Evolutionary conservation across 2,113 vertebrate genomes (phyloP), one percentile per base, ranked within the genome.

Genomic region (Amphiprion ocellaris): DNA sequence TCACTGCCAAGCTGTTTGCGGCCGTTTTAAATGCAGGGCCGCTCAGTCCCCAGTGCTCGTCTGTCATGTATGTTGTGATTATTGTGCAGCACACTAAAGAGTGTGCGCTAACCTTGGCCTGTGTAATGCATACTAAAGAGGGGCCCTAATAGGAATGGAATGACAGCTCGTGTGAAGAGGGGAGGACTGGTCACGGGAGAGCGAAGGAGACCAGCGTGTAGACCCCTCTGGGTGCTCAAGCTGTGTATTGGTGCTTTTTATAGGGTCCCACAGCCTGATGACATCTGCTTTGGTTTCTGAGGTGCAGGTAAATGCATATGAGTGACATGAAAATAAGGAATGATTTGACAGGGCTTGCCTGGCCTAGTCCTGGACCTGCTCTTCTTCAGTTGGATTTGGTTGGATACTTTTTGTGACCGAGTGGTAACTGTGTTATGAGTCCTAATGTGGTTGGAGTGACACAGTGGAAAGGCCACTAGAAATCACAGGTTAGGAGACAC

Each of bases 1-100:
- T 89, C 89, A 91, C 90, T 92, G 90, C 89, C 89, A 87, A 83
- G 69, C 71, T 81, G 80, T 79, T 70, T 83, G 82, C 37, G 62
- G 84, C 84, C 52, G 28, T 86, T 73, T 69, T 71, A 21, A 66
- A 69, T 68, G 65, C 81, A 62, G 79, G 56, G 82, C 80, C 62
- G 41, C 74, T 78, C 65, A 50, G 73, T 60, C 61, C 67, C 71
- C 66, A 16, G 69, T 47, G 68, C 71, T 79, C 21, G 19, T 63
- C 37, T 10, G 37, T 78, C 64, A 49, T 61, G 60, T 86, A 68
- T 74, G 70, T 87, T 79, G 75, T 84, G 69, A 81, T 87, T 67
- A 62, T 84, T 26, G 76, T 80, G 61, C 64, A 28, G 71, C 53
- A 15, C 69, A 47, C 74, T 69, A 30, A 78, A 58, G 81, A 53